Evolutionary conservation across 2,113 vertebrate species (phyloP).

Genomic region (Paedocypris sp.): DNA sequence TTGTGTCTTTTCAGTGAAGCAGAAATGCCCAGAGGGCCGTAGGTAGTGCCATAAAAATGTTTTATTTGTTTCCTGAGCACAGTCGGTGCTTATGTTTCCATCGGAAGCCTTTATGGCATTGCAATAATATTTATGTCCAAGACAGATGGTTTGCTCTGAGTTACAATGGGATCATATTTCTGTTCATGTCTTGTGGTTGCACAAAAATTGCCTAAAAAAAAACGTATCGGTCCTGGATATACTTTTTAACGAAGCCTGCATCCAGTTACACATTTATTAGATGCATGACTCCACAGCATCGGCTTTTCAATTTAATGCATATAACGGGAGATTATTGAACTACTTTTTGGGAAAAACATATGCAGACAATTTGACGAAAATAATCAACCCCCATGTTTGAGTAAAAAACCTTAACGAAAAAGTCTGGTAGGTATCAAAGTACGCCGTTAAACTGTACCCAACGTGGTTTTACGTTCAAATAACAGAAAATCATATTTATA

Average conservation of each 20-base stretch:
- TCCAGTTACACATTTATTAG: not conserved
- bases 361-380: not conserved
- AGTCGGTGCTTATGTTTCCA: conserved; percentile 32
- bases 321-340: not conserved
- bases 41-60: conserved; percentile 25
- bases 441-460: too few species aligned
- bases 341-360: not conserved
- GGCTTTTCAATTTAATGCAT: not conserved
- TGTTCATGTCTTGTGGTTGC: not conserved
- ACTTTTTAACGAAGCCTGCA: not conserved
- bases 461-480: too few species aligned
- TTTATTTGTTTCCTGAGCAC: conserved; percentile 37
- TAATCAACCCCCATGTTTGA: not conserved
- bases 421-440: too few species aligned
- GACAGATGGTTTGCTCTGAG: conserved; percentile 27
- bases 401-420: too few species aligned
- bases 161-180: conserved; percentile 21
- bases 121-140: conserved; percentile 32
- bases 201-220: not conserved
- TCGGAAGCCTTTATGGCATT: conserved; percentile 33
- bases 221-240: not conserved
- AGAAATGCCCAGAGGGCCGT: conserved; percentile 12
- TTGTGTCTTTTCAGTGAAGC: conserved; percentile 10
- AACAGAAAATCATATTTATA: not conserved
- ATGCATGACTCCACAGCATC: not conserved